These are phyloP conservation scores for Sciurus carolinensis DNA, from an alignment of 2,797 vertebrate genomes.

Conservation along the genomic window DNA sequence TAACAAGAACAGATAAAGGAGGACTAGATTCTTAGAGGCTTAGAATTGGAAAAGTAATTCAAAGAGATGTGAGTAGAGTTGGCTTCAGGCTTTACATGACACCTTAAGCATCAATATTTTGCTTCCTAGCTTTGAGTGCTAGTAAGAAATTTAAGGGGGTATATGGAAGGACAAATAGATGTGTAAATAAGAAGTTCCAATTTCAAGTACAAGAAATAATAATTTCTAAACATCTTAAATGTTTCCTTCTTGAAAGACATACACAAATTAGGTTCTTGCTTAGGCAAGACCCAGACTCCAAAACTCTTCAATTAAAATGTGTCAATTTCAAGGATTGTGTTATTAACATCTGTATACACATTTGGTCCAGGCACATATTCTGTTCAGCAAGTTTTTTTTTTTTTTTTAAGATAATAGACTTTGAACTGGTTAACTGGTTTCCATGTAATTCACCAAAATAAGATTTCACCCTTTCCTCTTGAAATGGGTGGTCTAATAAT, in stretches of 20 bases:
- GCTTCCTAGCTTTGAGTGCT: constrained; percentile 81
- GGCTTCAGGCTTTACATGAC: constrained; percentile 85
- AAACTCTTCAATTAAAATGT: constrained; percentile 83
- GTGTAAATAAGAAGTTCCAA: constrained; percentile 68
- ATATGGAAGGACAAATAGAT: constrained; percentile 59
- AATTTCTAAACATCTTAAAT: constrained; percentile 74
- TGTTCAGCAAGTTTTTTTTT: not conserved
- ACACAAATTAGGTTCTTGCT: constrained; percentile 84
- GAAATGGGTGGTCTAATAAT: not conserved
- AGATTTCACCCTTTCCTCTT: not conserved
- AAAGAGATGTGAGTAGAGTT: constrained; percentile 88
- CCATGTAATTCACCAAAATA: not conserved
- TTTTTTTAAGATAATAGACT: constrained; percentile 15
- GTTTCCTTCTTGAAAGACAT: constrained; percentile 83
- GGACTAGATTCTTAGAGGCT: constrained; percentile 86
- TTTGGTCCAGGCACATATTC: not conserved
- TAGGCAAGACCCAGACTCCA: constrained; percentile 71
- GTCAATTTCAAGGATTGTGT: constrained; percentile 68
- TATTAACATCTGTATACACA: constrained; percentile 52
- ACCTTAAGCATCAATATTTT: constrained; percentile 84
- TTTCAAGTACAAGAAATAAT: constrained; percentile 78
- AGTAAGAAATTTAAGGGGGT: constrained; percentile 82
- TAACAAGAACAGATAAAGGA: constrained; percentile 93
- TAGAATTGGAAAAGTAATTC: constrained; percentile 89
- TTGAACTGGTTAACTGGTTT: not conserved